Evolutionary conservation across 2,113 vertebrate species (phyloP), one percentile per base, ranked within the genome.

Genomic region (Galeopterus variegatus): DNA sequence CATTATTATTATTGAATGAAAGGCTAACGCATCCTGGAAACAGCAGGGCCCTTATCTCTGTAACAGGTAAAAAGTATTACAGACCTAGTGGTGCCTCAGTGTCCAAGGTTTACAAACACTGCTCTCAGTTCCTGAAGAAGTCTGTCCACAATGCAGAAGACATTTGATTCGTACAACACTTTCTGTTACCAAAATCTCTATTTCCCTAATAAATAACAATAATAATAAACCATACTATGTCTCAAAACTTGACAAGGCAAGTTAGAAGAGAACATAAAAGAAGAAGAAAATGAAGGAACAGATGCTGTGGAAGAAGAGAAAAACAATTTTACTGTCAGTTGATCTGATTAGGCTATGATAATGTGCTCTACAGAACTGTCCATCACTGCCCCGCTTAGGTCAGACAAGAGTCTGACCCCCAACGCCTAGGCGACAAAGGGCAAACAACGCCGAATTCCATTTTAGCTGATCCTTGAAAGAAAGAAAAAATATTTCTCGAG

Each of bases 361-460:
- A 98, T 97, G 94, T 96, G 93, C 1, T 77, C 95, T 75, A 94
- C 95, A 96, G 97, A 98, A 85, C 97, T 98, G 98, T 98, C 98
- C 95, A 96, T 98, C 98, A 98, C 80, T 5, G 9, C 6, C 0
- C 17, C 65, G 2, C 96, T 92, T 70, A 95, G 98, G 98, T 98
- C 98, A 98, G 97, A 96, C 96, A 65, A 95, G 54, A 89, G 93
- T 85, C 98, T 98, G 98, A 98, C 98, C 98, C 98, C 60, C 24
- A 91, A 79, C 48, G 96, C 89, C 96, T 88, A 93, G 90, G 97
- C 79, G 41, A 98, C 97, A 98, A 97, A 98, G 97, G 92, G 60
- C 93, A 97, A 97, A 98, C 98, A 98, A 98, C 97, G 86, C 96
- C 72, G 97, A 97, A 98, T 97, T 98, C 97, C 97, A 90, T 96